Evolutionary conservation across 2,113 vertebrate species (phyloP).

Genomic region (Alectura lathami): DNA sequence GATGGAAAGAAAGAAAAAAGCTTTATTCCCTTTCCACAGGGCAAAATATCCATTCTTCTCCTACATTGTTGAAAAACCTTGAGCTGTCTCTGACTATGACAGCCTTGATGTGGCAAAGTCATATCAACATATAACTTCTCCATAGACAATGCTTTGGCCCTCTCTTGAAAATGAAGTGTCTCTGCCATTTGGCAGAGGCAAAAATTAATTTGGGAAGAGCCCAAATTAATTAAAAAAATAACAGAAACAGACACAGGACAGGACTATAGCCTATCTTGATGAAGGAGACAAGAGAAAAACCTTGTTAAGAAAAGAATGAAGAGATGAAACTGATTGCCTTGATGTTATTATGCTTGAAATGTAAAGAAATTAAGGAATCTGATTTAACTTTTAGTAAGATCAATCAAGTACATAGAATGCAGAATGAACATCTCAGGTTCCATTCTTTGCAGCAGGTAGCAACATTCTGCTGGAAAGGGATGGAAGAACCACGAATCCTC

Average conservation of each 20-base stretch:
- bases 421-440: neutral
- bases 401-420: neutral
- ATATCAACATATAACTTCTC: neutral
- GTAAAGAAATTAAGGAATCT: neutral
- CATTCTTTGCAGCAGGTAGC: neutral
- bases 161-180: neutral
- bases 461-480: rapidly evolving
- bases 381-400: neutral
- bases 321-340: conserved; percentile 28
- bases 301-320: neutral
- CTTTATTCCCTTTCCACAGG: too few species aligned
- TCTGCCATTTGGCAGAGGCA: too few species aligned
- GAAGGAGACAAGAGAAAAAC: conserved; percentile 9
- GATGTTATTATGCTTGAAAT: neutral
- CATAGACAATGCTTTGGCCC: neutral
- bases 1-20: neutral
- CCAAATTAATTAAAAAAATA: conserved; percentile 4
- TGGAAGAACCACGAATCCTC: neutral
- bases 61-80: too few species aligned
- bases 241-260: neutral
- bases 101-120: neutral
- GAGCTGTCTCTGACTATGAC: neutral
- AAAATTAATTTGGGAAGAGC: too few species aligned
- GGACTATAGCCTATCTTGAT: conserved; percentile 29
- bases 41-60: too few species aligned